Conservation (phyloP, 2,113 vertebrate genomes). For the Corydoras maculifer region DNA sequence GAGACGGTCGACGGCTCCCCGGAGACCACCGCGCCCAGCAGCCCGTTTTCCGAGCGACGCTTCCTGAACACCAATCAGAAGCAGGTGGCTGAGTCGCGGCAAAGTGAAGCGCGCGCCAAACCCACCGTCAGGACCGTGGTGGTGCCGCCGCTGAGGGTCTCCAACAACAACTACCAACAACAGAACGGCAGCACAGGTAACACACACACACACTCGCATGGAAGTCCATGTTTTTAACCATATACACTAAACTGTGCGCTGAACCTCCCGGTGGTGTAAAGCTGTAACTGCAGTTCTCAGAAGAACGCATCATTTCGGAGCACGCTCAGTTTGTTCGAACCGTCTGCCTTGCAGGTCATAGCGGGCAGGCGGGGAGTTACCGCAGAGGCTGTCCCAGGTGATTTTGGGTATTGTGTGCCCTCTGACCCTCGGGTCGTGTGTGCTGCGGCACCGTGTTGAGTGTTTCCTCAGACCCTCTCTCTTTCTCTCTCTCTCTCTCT, state of each 20-base stretch:
- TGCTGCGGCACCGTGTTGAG: conserved; percentile 48
- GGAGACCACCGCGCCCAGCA: conserved; percentile 75
- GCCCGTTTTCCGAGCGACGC: conserved; percentile 71
- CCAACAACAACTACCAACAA: conserved; percentile 67
- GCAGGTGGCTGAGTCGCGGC: conserved; percentile 43
- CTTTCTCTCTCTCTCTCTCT: not conserved
- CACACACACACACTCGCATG: not conserved
- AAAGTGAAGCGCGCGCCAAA: conserved; percentile 50
- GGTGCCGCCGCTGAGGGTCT: conserved; percentile 82
- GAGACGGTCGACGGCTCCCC: conserved; percentile 90
- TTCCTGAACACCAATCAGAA: conserved; percentile 78
- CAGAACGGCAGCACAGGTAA: conserved; percentile 73
- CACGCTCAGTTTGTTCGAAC: too few relatives aligned
- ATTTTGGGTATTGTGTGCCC: conserved; percentile 48
- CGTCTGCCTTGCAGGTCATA: conserved; percentile 56
- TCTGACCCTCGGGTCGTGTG: conserved; percentile 33
- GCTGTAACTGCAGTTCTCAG: too few relatives aligned
- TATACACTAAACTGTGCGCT: not conserved
- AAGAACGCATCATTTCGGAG: too few relatives aligned
- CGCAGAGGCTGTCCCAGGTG: conserved; percentile 66
- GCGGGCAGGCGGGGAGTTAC: conserved; percentile 53
- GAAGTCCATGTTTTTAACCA: not conserved
- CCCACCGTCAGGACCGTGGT: conserved; percentile 79
- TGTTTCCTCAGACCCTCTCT: conserved; percentile 31
- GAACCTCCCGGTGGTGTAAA: too few relatives aligned